Evolutionary conservation across 2,113 vertebrate species (phyloP), one percentile per base, ranked within the genome.

Genomic region (Butorides virescens): DNA sequence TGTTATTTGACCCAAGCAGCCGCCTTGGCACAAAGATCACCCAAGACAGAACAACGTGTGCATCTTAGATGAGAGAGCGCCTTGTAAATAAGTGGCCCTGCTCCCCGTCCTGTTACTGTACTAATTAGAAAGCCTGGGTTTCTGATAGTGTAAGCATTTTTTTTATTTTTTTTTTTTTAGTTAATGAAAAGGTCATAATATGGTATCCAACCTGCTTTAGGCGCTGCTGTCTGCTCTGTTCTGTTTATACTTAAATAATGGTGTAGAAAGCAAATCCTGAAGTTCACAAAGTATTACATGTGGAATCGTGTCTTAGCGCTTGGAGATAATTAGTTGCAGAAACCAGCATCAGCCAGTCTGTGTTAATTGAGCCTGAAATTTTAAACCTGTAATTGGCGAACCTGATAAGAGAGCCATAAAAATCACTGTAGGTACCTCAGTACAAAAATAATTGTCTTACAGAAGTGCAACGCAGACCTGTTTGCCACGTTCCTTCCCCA

Each of bases 341-440:
- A 78, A 94, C 21, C 75, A 32, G 66, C 90, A 9, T 89, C 37
- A 16, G 73, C 87, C 77, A 22, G 58, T 78, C 83, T 29, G 34
- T 16, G 81, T 95, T 98, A 92, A 97, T 91, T 92, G 95, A 95
- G 86, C 79, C 78, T 93, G 91, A 81, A 93, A 71, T 80, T 71
- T 80, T 46, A 93, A 92, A 88, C 92, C 85, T 81, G 53, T 90
- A 93, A 77, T 76, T 59, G 72, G n/a, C 9, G 13, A 82, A 46
- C 84, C 46, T 78, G 61, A 15, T 90, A 82, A 82, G 68, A 53
- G 32, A 61, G 36, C 6, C 52, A 44, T 58, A 65, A 14, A 62
- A 85, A 9, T 39, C 49, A n/a, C 25, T 20, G 18, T 32, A 39
- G 63, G 55, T 16, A 37, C 37, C 72, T 15, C 22, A 26, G 16